These are phyloP conservation scores for Bergia puertoricense DNA, from an alignment of 92 coral and sea anemone genomes.

Conservation along the genomic window DNA sequence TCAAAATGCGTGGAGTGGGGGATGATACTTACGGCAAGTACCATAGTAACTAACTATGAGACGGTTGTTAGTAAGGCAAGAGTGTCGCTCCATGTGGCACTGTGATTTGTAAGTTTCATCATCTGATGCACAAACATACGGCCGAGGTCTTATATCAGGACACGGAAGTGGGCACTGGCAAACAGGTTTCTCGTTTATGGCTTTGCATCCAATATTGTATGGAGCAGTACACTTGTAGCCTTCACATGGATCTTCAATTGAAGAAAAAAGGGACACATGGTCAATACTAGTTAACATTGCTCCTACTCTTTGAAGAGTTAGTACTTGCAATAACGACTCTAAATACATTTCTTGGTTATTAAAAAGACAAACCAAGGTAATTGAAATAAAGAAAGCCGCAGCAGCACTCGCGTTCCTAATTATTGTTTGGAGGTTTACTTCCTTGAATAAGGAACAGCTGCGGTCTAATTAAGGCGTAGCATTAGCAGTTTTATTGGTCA, in stretches of 20 bases:
- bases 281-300: neutral
- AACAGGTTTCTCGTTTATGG: neutral
- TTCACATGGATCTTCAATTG: neutral
- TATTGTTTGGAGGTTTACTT: no score
- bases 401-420: no score
- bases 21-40: slow-evolving; percentile 11
- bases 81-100: neutral
- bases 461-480: no score
- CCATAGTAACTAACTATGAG: neutral
- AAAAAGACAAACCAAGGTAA: no score
- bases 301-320: neutral
- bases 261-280: neutral
- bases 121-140: slow-evolving; percentile 8
- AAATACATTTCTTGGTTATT: neutral
- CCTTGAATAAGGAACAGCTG: no score
- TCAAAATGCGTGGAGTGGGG: neutral
- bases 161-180: neutral
- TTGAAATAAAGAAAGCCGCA: no score
- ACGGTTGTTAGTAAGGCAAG: neutral
- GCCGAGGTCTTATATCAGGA: neutral
- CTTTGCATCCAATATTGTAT: slow-evolving; percentile 1
- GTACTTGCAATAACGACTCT: neutral
- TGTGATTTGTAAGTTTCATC: neutral
- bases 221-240: slow-evolving; percentile 2
- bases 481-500: no score